Percentiles rank a stretch among this genome's conserved stretches.
Conservation (phyloP, 2,888 invertebrate genomes). For the Diaprepes abbreviatus region DNA sequence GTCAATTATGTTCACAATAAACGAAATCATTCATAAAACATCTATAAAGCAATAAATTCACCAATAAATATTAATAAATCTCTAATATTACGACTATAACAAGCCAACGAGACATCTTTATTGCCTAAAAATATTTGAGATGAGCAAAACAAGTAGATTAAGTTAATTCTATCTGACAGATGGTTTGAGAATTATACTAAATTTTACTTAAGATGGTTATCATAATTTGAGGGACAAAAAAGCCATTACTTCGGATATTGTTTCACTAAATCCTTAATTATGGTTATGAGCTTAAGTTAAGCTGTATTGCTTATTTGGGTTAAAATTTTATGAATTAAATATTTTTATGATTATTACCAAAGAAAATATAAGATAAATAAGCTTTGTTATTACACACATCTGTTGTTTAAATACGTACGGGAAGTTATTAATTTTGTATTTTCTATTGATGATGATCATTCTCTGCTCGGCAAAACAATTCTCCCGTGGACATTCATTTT, state of each 20-base stretch:
- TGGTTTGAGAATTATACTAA: conserved; percentile 5
- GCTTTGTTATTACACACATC: no score
- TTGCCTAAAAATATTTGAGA: conserved; percentile 27
- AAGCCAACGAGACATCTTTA: conserved; percentile 40
- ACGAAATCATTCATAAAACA: conserved; percentile 4
- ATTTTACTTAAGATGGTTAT: conserved; percentile 13
- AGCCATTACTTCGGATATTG: conserved; percentile 2
- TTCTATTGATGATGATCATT: no score
- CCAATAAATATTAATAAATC: conserved; percentile 47
- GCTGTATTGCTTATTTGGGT: no score
- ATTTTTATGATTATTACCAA: no score
- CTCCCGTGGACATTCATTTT: no score
- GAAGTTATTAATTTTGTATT: no score
- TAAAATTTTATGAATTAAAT: no score
- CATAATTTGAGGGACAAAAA: not conserved
- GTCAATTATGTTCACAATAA: conserved; percentile 17
- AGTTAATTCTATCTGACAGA: conserved; percentile 16
- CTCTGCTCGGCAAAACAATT: no score
- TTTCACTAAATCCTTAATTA: conserved; percentile 9
- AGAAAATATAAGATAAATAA: no score
- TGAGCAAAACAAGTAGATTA: conserved; percentile 21
- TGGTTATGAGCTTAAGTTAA: not conserved
- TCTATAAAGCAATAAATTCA: conserved; percentile 26
- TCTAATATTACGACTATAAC: conserved; percentile 29
- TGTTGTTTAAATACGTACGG: no score